phyloP scores from a whole-genome alignment of 2,888 invertebrate species.

The Drosophila pegasa region DNA sequence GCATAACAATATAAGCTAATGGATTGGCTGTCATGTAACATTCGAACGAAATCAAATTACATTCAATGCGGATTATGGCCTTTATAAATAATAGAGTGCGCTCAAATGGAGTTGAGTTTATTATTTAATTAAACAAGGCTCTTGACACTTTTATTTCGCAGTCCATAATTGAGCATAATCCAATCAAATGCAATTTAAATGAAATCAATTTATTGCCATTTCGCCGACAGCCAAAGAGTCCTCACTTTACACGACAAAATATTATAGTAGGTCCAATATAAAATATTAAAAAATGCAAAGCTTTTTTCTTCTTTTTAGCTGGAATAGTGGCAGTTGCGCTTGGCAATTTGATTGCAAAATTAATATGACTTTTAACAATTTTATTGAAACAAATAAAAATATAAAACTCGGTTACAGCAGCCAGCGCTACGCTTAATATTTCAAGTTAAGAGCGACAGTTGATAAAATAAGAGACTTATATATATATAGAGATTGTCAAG shows the following conservation, averaged over 20 bases:
- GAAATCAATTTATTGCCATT: background rate
- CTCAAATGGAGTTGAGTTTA: background rate
- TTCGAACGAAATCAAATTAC: background rate
- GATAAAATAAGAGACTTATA: no score
- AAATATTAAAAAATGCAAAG: background rate
- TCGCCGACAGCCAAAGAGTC: no score
- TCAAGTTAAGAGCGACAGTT: no score
- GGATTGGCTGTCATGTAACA: background rate
- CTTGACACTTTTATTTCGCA: background rate
- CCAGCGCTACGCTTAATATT: no score
- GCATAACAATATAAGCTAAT: background rate
- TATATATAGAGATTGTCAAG: no score
- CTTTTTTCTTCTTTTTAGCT: background rate
- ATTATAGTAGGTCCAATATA: background rate
- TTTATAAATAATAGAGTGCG: conserved; percentile 2
- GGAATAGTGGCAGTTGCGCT: background rate
- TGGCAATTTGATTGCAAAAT: background rate
- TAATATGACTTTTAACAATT: no score
- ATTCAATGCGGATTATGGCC: background rate
- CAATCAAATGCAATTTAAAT: conserved; percentile 17
- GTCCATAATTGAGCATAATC: conserved; percentile 20
- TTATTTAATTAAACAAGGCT: conserved; percentile 10
- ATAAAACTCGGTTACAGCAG: no score
- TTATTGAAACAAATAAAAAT: no score
- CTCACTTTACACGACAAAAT: background rate